Evolutionary conservation across 1,140 invertebrate genomes (phyloP), one percentile per base, ranked within the genome.

Genomic region (Phenacoccus solenopsis): DNA sequence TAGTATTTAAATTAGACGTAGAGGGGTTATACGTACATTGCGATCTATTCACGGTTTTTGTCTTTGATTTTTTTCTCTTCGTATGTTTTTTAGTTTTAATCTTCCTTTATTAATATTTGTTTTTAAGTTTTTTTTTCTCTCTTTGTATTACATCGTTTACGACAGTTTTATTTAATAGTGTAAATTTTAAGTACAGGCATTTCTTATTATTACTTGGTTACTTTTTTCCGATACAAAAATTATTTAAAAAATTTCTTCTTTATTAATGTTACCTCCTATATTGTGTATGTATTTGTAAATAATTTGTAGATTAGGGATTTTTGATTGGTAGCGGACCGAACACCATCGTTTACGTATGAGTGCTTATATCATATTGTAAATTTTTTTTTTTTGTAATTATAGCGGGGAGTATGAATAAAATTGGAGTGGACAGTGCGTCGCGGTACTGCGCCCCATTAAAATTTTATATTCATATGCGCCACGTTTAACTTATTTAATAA

Each of bases 181-280:
- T 64, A 64, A 64, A 64, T 64, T 64, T 64, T 64, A 64, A 64
- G 59, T 27, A 24, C 59, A 64, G 59, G 59, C 59, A 64, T 64
- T 64, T 64, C 59, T 64, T 64, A 64, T 64, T 64, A 24, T 64
- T 16, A 25, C 25, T 64, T 64, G 20, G 59, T 13, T 64, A 24
- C 22, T 64, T 64, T 49, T 49, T 64, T 64, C 59, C 59, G n/a
- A n/a, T 64, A 64, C 22, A 27, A 64, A 64, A n/a, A n/a, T n/a
- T 64, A 64, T 64, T 64, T 64, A 24, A 64, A n/a, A n/a, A 49
- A 9, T 27, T 64, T 25, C 59, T 64, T 64, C 21, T 27, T 10
- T 64, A 16, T 64, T 25, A 64, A 64, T 64, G 59, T 64, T 64
- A 49, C 38, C 38, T 49, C 5, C 20, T 49, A 32, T 32, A 32